These are phyloP conservation scores for Syngnathus typhle DNA, from an alignment of 2,113 vertebrate genomes.

Conservation along the genomic window DNA sequence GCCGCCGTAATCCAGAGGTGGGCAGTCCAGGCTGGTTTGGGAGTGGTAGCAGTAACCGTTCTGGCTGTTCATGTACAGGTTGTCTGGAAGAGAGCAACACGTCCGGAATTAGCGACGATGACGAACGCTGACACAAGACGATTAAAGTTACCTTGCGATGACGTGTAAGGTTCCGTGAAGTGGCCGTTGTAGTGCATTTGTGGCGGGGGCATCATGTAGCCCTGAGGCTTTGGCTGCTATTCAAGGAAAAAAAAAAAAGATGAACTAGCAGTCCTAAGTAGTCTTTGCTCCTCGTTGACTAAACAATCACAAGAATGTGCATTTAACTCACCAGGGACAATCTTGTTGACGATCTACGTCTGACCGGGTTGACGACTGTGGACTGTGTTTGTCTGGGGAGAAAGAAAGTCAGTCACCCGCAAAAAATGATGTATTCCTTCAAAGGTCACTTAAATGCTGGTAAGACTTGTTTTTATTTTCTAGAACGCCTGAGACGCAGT, in stretches of 20 bases:
- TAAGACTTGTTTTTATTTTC: neutral
- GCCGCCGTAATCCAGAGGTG: constrained; percentile 79
- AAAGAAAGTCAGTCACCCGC: constrained; percentile 1
- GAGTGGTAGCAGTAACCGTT: constrained; percentile 96
- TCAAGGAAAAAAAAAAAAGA: constrained; percentile 24
- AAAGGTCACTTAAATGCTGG: neutral
- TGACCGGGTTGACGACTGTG: constrained; percentile 79
- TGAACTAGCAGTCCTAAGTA: constrained; percentile 17
- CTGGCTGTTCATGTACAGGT: constrained; percentile 90
- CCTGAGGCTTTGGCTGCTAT: constrained; percentile 83
- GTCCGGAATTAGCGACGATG: neutral
- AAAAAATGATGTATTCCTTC: neutral
- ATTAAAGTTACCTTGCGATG: constrained; percentile 83
- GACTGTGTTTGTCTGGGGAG: constrained; percentile 81
- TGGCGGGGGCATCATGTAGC: constrained; percentile 86
- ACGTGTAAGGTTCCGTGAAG: constrained; percentile 86
- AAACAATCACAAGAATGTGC: neutral
- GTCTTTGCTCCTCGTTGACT: neutral
- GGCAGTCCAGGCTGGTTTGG: constrained; percentile 89
- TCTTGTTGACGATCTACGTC: constrained; percentile 85
- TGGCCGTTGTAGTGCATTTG: constrained; percentile 95
- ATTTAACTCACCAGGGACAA: constrained; percentile 83
- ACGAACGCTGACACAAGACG: neutral
- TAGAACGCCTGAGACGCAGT: neutral
- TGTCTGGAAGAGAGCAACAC: constrained; percentile 73